These are phyloP conservation scores for Ceratoteleas bidentatus DNA, from an alignment of 1,140 invertebrate genomes.

Conservation along the genomic window DNA sequence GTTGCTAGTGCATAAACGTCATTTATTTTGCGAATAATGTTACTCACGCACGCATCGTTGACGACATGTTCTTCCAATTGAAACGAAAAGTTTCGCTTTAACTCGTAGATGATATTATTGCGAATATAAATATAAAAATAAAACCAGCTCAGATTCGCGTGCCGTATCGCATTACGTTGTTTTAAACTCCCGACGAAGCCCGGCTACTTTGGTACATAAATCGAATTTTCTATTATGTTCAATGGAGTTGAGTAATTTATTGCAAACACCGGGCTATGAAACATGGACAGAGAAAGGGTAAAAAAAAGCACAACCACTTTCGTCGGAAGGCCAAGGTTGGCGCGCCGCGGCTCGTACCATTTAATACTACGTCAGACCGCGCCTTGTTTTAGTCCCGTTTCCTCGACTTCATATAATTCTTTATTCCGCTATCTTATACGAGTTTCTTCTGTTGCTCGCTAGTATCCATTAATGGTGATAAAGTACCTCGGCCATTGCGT, in stretches of 20 bases:
- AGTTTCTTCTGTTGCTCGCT: constrained; percentile 66
- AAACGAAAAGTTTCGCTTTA: not conserved
- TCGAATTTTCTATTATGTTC: constrained; percentile 39
- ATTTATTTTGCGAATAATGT: too few species aligned
- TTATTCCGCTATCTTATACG: constrained; percentile 64
- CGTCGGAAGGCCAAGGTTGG: constrained; percentile 66
- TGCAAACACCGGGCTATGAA: constrained; percentile 37
- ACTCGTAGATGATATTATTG: not conserved
- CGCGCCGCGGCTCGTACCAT: constrained; percentile 53
- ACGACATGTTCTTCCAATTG: too few species aligned
- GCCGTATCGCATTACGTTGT: constrained; percentile 11
- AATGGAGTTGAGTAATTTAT: constrained; percentile 48
- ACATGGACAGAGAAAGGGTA: constrained; percentile 23
- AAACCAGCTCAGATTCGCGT: constrained; percentile 15
- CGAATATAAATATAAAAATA: constrained; percentile 9
- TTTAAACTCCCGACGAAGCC: constrained; percentile 13
- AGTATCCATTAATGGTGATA: constrained; percentile 71
- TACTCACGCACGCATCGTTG: too few species aligned
- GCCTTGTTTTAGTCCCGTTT: constrained; percentile 55
- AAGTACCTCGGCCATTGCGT: constrained; percentile 70
- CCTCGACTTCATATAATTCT: constrained; percentile 65
- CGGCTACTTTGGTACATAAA: constrained; percentile 16
- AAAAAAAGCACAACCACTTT: constrained; percentile 44
- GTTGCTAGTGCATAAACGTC: too few species aligned
- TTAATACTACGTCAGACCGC: constrained; percentile 56